Base-by-base conservation (phyloP, 2,797 vertebrate species). In the Rousettus madagascariensis region DNA sequence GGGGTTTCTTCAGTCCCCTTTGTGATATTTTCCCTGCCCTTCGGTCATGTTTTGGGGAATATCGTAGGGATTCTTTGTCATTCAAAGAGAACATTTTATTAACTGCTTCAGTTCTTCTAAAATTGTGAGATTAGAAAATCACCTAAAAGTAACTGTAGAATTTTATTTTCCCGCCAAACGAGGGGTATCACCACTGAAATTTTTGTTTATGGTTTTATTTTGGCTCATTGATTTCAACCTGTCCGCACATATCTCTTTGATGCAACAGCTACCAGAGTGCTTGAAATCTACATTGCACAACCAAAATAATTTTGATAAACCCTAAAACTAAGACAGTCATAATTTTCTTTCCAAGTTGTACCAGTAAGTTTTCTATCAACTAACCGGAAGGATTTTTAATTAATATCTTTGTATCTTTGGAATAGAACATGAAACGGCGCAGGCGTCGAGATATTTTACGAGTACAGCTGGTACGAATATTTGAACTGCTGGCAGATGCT, bases 391-490 rank as follows among this genome's bases (percentile, higher is more conserved):
- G 22, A 19, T 55, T 84, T 78, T 74, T 86, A 74, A 95, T 63
- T 66, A 59, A 33, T 30, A 6, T 30, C 83, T 86, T 80, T 96
- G 2, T 97, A 0, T 98, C 89, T 97, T 78, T 96, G 95, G 69
- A 86, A 77, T 28, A 99, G 99, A 99, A 99, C 98, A 99, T 99
- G 99, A 99, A 99, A 97, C 99, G 99, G 65, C 99, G 99, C 99
- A 99, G 99, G 99, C 99, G 99, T 98, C 99, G 99, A 95, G 99
- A 99, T 98, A 99, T 99, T 98, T 99, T 99, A 98, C 99, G 99
- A 98, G 99, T 99, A 97, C 99, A 99, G 75, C 99, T 99, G 98
- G 99, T 99, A 98, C 99, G 99, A 98, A 99, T 99, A 98, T 99
- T 99, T 98, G 99, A 99, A 98, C 99, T 99, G 97, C 98, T 99